Evolutionary conservation across 2,797 vertebrate genomes (phyloP), one percentile per base, ranked within the genome.

Genomic region (Champsocephalus esox): DNA sequence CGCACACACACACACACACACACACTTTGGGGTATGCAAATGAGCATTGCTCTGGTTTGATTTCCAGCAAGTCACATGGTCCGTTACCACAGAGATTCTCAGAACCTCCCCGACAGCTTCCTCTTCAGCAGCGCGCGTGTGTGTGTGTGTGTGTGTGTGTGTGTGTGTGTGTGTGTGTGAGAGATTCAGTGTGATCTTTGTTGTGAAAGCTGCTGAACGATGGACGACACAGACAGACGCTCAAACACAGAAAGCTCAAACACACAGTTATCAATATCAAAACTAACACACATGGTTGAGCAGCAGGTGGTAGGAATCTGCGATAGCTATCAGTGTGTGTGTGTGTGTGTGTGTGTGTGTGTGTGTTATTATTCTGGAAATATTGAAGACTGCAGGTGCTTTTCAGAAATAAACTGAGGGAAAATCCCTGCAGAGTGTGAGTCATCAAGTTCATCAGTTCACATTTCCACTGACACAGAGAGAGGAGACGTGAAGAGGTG

Each of bases 41-140:
- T 92, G 67, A 92, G 85, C 43, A 14, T 21, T 44, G 73, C 64
- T 71, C 56, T 24, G 74, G 73, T 80, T 43, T 16, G 63, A 61
- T 77, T 96, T 96, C 93, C 95, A 93, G 93, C 87, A 95, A 94
- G 93, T 96, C 96, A 96, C 94, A 86, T 96, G 95, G 86, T 74
- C 50, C 19, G 44, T 70, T 32, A 79, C 92, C 83, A 24, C 82
- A 51, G 58, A 50, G 66, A 82, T 94, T 94, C 94, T 92, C 74
- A 94, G 94, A 95, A 95, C 77, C 81, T 75, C 61, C 17, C 59
- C 12, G 0, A 75, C 73, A 66, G 75, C 82, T 87, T 88, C 88
- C 87, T 67, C 28, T 76, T 87, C 60, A 65, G 50, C 2, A 28
- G 9, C 16, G 0, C 11, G 45, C 4, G 28, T 28, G 28, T 28